Evolutionary conservation across 1,140 invertebrate species (phyloP).

Genomic region (Drosophila willistoni): DNA sequence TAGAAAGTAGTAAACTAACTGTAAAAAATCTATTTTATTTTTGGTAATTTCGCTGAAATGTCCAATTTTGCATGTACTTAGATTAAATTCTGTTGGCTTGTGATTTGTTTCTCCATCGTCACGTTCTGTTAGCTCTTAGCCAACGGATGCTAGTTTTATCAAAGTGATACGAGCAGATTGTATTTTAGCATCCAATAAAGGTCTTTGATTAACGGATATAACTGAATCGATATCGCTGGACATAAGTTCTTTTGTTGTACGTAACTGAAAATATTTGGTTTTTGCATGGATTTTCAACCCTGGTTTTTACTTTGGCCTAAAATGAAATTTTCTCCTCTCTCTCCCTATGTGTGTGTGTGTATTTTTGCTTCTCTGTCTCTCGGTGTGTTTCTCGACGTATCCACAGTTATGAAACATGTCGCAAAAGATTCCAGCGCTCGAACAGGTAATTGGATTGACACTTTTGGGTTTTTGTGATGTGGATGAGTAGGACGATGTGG

Average conservation of each 20-base stretch:
- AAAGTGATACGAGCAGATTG: too few species aligned
- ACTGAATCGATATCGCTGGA: background rate
- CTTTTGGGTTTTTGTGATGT: constrained; percentile 72
- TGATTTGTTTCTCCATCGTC: too few species aligned
- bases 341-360: background rate
- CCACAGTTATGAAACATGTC: constrained; percentile 80
- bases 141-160: too few species aligned
- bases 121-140: too few species aligned
- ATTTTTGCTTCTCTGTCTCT: background rate
- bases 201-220: background rate
- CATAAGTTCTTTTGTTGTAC: background rate
- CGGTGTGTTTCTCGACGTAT: constrained; percentile 53
- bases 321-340: constrained; percentile 4
- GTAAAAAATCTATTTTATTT: too few species aligned
- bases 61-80: too few species aligned
- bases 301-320: constrained; percentile 5
- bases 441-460: constrained; percentile 82
- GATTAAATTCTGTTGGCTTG: too few species aligned
- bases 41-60: too few species aligned
- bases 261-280: background rate
- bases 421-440: constrained; percentile 80
- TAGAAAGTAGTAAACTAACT: too few species aligned
- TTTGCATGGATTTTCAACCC: constrained; percentile 1
- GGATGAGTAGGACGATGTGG: constrained; percentile 27
- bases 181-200: too few species aligned